phyloP scores from a whole-genome alignment of 2,888 invertebrate genomes.

The Hoplodrina blanda region DNA sequence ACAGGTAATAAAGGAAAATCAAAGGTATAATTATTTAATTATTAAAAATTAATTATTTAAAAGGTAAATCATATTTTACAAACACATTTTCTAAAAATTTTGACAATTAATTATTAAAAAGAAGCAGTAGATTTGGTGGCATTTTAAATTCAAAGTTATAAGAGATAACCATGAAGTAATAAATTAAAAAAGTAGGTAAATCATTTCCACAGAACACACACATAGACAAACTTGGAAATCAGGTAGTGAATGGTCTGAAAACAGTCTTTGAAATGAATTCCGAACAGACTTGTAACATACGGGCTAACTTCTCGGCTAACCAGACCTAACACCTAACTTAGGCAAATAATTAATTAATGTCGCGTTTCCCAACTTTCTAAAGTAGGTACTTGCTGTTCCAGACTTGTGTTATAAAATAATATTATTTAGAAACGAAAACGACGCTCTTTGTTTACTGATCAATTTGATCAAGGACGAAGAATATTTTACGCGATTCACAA shows the following conservation, averaged over 20 bases:
- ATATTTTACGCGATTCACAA: background rate
- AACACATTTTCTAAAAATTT: background rate
- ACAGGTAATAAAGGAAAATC: constrained; percentile 71
- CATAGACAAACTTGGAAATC: constrained; percentile 7
- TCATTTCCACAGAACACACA: background rate
- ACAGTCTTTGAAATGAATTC: constrained; percentile 30
- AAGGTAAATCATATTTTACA: no score
- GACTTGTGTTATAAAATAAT: constrained; percentile 13
- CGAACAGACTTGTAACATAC: constrained; percentile 39
- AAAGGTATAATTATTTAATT: no score
- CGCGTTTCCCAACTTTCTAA: constrained; percentile 37
- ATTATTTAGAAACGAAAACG: background rate
- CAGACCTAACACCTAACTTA: constrained; percentile 42
- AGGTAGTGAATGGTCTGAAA: constrained; percentile 22
- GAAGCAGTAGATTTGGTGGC: background rate
- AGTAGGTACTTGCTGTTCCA: constrained; percentile 28
- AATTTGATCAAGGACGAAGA: background rate
- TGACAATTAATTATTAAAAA: no score
- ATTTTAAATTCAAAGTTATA: no score
- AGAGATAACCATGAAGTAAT: no score
- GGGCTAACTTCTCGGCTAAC: constrained; percentile 45
- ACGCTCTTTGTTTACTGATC: background rate
- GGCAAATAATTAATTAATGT: constrained; percentile 58
- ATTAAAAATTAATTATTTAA: no score
- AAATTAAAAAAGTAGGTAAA: no score